Conservation (phyloP, 2,113 vertebrate genomes). For the Plestiodon gilberti region DNA sequence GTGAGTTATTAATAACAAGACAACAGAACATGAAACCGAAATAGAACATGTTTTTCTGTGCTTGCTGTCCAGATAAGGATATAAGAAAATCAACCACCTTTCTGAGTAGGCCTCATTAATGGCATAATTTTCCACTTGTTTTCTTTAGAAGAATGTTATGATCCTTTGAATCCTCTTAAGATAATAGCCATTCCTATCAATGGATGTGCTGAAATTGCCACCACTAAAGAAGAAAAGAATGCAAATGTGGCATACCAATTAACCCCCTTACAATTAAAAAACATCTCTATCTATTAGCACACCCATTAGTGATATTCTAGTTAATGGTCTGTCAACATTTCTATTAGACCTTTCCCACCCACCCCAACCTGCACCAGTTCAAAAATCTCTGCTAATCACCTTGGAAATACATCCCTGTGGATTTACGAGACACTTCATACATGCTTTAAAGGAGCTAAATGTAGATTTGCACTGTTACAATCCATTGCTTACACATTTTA, state of each 20-base stretch:
- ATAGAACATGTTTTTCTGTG: slow-evolving; percentile 30
- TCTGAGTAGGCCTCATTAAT: slow-evolving; percentile 40
- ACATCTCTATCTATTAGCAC: slow-evolving; percentile 60
- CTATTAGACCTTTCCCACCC: slow-evolving; percentile 60
- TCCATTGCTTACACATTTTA: neutral
- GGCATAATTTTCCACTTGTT: slow-evolving; percentile 45
- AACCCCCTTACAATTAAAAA: slow-evolving; percentile 69
- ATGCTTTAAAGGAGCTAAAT: slow-evolving; percentile 44
- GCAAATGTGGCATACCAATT: slow-evolving; percentile 67
- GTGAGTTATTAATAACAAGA: neutral
- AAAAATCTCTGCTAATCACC: slow-evolving; percentile 67
- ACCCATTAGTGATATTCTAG: slow-evolving; percentile 62
- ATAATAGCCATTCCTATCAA: slow-evolving; percentile 49
- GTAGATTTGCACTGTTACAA: slow-evolving; percentile 42
- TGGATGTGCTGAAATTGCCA: slow-evolving; percentile 58
- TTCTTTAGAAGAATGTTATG: slow-evolving; percentile 65
- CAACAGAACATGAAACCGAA: neutral
- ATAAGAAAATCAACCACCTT: slow-evolving; percentile 27
- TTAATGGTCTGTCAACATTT: slow-evolving; percentile 71
- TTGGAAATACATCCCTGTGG: slow-evolving; percentile 43
- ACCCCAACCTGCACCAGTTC: slow-evolving; percentile 2
- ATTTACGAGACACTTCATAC: slow-evolving; percentile 44
- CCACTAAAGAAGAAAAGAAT: slow-evolving; percentile 65
- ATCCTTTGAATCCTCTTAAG: slow-evolving; percentile 51
- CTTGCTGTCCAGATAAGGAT: slow-evolving; percentile 19